These are phyloP conservation scores for Eclectus roratus DNA, from an alignment of 2,113 vertebrate species.

Conservation along the genomic window DNA sequence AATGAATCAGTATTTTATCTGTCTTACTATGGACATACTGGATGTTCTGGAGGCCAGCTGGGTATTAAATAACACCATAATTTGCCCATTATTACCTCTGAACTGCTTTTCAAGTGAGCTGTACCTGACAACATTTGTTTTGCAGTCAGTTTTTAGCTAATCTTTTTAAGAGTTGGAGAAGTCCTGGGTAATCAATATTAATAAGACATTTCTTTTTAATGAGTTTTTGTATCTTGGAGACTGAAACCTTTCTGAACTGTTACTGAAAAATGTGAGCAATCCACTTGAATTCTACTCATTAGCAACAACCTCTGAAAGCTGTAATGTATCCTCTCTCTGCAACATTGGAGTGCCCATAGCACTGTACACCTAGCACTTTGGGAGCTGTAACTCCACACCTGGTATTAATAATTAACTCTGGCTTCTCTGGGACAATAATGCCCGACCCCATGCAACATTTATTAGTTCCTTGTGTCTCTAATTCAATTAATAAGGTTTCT, in stretches of 20 bases:
- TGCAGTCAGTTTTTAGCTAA: background rate
- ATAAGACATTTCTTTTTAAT: background rate
- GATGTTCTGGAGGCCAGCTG: background rate
- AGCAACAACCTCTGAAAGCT: conserved; percentile 15
- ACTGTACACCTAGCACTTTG: conserved; percentile 45
- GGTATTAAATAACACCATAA: background rate
- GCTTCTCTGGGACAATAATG: conserved; percentile 65
- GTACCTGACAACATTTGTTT: background rate
- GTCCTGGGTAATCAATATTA: background rate
- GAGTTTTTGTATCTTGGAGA: background rate
- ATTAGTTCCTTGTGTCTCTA: conserved; percentile 63
- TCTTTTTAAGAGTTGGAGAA: background rate
- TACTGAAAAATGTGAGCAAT: conserved; percentile 49
- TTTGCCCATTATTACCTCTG: background rate
- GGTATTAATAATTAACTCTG: conserved; percentile 74
- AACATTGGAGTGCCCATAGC: conserved; percentile 6
- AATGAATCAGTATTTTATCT: background rate
- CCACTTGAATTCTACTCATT: conserved; percentile 8
- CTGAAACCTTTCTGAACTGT: conserved; percentile 50
- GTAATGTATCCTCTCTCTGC: conserved; percentile 49
- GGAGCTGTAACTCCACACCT: conserved; percentile 71
- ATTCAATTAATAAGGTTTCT: conserved; percentile 74
- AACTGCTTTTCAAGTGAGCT: background rate
- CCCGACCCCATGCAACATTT: conserved; percentile 68
- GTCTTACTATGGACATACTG: background rate